phyloP scores from a whole-genome alignment of 2,797 vertebrate genomes.

The Cyprinella venusta region DNA sequence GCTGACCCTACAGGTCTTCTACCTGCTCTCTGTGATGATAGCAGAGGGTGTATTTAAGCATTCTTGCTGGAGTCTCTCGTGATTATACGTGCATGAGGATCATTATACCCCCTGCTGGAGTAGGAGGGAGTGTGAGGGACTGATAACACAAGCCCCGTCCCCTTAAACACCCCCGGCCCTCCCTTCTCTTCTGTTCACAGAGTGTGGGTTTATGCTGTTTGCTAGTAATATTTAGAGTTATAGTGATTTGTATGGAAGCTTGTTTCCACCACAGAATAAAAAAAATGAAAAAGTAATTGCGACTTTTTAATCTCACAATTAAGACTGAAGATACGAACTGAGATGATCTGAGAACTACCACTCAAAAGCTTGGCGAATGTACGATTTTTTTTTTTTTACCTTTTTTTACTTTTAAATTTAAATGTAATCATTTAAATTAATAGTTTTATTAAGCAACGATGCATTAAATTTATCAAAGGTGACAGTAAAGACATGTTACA shows the following conservation, averaged over 20 bases:
- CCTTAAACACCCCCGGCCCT: background rate
- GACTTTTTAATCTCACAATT: background rate
- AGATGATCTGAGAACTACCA: background rate
- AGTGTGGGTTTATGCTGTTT: background rate
- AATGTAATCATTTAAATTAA: too few relatives aligned
- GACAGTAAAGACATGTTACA: background rate
- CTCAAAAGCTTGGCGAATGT: too few relatives aligned
- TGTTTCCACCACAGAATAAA: background rate
- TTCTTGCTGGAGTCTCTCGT: conserved; percentile 17
- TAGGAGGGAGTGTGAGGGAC: conserved; percentile 25
- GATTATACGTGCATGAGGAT: conserved; percentile 16
- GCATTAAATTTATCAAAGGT: background rate
- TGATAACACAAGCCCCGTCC: conserved; percentile 21
- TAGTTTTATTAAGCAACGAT: background rate
- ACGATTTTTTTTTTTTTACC: too few relatives aligned
- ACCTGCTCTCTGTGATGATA: conserved; percentile 39
- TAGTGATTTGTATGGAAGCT: background rate
- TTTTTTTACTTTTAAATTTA: too few relatives aligned
- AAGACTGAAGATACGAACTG: background rate
- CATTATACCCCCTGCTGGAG: conserved; percentile 43
- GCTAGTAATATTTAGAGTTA: background rate
- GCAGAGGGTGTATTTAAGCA: conserved; percentile 10
- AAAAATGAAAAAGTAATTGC: background rate
- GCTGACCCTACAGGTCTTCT: conserved; percentile 20
- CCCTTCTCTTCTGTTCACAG: conserved; percentile 1